Base-by-base conservation (phyloP, 1,140 invertebrate species). In the Aphis gossypii region DNA sequence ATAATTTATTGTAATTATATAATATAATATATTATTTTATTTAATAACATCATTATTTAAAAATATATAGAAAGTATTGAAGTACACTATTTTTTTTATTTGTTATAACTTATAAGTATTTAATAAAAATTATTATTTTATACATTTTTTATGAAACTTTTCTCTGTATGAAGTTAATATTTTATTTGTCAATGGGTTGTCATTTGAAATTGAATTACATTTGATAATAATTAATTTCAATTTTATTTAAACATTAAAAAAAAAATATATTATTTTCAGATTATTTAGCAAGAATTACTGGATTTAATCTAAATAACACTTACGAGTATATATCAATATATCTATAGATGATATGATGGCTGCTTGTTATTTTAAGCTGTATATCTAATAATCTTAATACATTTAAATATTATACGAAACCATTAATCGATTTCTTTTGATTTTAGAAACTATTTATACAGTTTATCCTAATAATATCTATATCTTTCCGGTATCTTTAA, bases 391-490 rank as follows among this genome's bases (percentile, higher is more conserved):
- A 38, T 83, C 20, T 83, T 83, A 41, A 41, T 87, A 87, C 23
- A 46, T 87, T 87, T 46, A n/a, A 48, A 87, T 87, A 87, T 18
- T 48, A 87, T 87, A 46, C 8, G 44, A 87, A 87, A 48, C 25
- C 30, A 23, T 87, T 87, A 87, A 87, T 87, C 84, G 30, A 87
- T 46, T n/a, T 87, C 30, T 48, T 30, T n/a, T 23, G 6, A 48
- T 18, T 48, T 30, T n/a, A 35, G 6, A 48, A 48, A 87, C 18
- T 87, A 87, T 87, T 46, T n/a, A 41, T 41, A 48, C 41, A 48
- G n/a, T 87, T 87, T 87, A 87, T 30, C 46, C 48, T 87, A 87
- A 87, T 87, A 87, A n/a, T 48, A 46, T 51, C 30, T 30, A 46
- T 30, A 46, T 87, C 11, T 84, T 82, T 82, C 9, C 83, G 23